Evolutionary conservation across 2,113 vertebrate genomes (phyloP), one percentile per base, ranked within the genome.

Genomic region (Rhinoptilus africanus): DNA sequence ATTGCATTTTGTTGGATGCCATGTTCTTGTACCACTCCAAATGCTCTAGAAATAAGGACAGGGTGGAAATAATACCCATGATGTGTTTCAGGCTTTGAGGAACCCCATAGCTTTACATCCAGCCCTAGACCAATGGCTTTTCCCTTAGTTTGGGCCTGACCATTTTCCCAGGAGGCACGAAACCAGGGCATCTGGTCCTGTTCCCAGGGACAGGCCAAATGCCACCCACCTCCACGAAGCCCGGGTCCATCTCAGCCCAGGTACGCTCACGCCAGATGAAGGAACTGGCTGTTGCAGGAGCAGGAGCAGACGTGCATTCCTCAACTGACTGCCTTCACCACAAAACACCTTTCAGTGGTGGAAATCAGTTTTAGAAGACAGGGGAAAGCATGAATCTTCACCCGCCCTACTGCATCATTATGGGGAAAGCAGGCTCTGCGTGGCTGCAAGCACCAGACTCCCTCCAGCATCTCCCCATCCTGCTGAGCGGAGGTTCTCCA

Each of bases 121-220:
- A 77, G 19, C 30, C 20, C 57, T 32, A 43, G 10, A 15, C 15
- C 6, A 4, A 43, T 2, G 26, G 39, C 26, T 30, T 23, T 64
- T n/a, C 90, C 32, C 34, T 77, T 50, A 63, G 14, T 12, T 30
- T 39, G 43, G 34, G 17, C 30, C 69, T 12, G 45, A 35, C 20
- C 18, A 4, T 41, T 10, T 51, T 16, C 41, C 75, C 21, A 6
- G 20, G 43, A 73, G 34, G 34, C 62, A 28, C 19, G n/a, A 37
- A 34, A 24, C 3, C 1, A 2, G 22, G 13, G 32, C 6, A 2
- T 2, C 26, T 39, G 32, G 22, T 37, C 45, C 7, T 0, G 0
- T 10, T 13, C 69, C 64, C 30, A 12, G 34, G n/a, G 34, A 62
- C 77, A n/a, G 41, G 16, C 35, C 37, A 21, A 34, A 18, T 4